Percentiles rank a stretch among this genome's conserved stretches.
Evolutionary conservation across 2,797 vertebrate genomes (phyloP).

Genomic region (Muscicapa comitata): DNA sequence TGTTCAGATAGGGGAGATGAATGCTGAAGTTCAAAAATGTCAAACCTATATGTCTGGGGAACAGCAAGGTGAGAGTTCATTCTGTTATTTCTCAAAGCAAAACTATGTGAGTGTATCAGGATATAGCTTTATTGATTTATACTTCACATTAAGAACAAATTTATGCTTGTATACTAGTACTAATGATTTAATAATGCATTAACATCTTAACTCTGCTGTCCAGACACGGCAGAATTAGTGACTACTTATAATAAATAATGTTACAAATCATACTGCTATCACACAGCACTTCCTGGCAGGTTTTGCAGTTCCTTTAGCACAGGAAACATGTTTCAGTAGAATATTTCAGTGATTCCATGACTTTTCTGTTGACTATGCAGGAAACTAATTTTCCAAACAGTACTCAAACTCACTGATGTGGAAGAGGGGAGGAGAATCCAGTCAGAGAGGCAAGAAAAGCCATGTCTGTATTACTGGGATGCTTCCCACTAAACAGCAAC

Average conservation of each 20-base stretch:
- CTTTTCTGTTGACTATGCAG: background rate
- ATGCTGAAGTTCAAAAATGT: background rate
- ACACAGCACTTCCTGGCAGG: slow-evolving; percentile 11
- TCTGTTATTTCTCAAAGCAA: background rate
- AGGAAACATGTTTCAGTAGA: slow-evolving; percentile 11
- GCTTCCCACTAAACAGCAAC: background rate
- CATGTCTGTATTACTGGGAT: background rate
- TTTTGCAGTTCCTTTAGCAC: slow-evolving; percentile 21
- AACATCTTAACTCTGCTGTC: background rate
- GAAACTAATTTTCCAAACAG: background rate
- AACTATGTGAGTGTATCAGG: background rate
- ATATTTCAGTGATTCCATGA: background rate
- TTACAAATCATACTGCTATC: background rate
- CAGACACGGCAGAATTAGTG: background rate
- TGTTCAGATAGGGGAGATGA: background rate
- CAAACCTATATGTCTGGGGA: background rate
- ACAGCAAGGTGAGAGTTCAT: background rate
- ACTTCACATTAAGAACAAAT: background rate
- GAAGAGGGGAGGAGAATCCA: background rate
- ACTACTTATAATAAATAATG: background rate
- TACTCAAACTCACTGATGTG: background rate
- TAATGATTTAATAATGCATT: background rate
- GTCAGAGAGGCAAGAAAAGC: background rate
- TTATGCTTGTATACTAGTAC: background rate
- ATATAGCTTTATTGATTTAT: background rate